A percentile compares a stretch with the other conserved stretches of the same genome.
Conservation (phyloP, 2,113 vertebrate genomes). For the Tiliqua scincoides region DNA sequence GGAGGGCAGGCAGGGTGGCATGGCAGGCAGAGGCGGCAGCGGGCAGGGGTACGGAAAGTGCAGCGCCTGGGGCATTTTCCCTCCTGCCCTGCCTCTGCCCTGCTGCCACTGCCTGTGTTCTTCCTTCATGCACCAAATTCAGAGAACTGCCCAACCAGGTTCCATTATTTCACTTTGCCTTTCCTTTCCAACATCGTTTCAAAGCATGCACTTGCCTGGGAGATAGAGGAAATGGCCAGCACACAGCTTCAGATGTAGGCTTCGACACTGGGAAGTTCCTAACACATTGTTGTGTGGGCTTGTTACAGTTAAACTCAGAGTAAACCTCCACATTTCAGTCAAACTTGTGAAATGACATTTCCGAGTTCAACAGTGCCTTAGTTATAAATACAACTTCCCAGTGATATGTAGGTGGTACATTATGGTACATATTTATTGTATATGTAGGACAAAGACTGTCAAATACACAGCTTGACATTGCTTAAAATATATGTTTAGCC, state of each 20-base stretch:
- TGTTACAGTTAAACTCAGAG: slow-evolving; percentile 16
- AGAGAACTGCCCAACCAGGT: no score
- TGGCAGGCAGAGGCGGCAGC: no score
- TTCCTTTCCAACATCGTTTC: neutral
- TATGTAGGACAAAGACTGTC: slow-evolving; percentile 42
- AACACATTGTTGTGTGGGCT: neutral
- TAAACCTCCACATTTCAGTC: slow-evolving; percentile 32
- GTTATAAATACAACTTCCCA: slow-evolving; percentile 53
- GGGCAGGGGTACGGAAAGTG: no score
- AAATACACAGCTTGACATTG: slow-evolving; percentile 50
- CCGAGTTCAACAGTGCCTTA: slow-evolving; percentile 41
- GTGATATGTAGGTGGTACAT: slow-evolving; percentile 37
- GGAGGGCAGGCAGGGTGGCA: no score
- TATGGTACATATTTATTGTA: slow-evolving; percentile 45
- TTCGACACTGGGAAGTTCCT: neutral
- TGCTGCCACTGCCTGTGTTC: no score
- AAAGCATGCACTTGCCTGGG: neutral
- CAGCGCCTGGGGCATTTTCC: no score
- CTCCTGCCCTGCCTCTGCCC: no score
- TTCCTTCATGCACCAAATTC: no score
- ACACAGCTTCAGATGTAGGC: neutral
- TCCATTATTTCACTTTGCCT: neutral
- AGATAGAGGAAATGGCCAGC: neutral
- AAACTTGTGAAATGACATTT: slow-evolving; percentile 1
- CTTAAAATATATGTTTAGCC: slow-evolving; percentile 21